Percentiles rank a stretch among this genome's conserved stretches.
Evolutionary conservation across 2,113 vertebrate species (phyloP).

Genomic region (Muscicapa adusta): DNA sequence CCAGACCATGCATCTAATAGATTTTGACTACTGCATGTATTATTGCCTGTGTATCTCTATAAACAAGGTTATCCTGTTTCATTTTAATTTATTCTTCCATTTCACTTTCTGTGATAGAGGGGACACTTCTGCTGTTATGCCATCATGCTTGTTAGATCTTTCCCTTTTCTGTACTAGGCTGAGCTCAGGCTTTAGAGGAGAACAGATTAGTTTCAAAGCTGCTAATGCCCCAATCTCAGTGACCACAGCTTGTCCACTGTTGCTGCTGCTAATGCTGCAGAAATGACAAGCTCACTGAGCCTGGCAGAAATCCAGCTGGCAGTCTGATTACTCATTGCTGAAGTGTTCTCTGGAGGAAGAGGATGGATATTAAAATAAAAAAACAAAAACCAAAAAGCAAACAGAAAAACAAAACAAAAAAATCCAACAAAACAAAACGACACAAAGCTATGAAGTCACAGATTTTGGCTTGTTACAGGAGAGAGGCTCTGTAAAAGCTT

Average conservation of each 20-base stretch:
- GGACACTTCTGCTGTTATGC: neutral
- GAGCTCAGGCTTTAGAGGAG: neutral
- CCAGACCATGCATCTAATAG: neutral
- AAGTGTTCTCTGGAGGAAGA: neutral
- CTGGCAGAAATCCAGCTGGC: neutral
- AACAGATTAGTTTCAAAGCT: slow-evolving; percentile 1
- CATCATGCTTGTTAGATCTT: neutral
- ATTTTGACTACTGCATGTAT: neutral
- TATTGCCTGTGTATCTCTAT: neutral
- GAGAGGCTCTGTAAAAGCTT: neutral
- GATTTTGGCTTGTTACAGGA: neutral
- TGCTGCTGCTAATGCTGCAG: neutral
- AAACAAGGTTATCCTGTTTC: neutral
- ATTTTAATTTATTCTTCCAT: neutral
- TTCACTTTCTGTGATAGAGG: neutral
- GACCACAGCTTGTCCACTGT: neutral
- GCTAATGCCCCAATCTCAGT: neutral
- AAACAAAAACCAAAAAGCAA: neutral
- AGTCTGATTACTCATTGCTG: neutral
- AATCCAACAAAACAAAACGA: neutral
- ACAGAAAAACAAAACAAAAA: neutral
- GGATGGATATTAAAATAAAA: neutral
- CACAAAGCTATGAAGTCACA: neutral
- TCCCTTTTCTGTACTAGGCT: neutral
- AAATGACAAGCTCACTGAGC: neutral